phyloP scores from a whole-genome alignment of 1,140 invertebrate genomes.

The Ruditapes philippinarum region DNA sequence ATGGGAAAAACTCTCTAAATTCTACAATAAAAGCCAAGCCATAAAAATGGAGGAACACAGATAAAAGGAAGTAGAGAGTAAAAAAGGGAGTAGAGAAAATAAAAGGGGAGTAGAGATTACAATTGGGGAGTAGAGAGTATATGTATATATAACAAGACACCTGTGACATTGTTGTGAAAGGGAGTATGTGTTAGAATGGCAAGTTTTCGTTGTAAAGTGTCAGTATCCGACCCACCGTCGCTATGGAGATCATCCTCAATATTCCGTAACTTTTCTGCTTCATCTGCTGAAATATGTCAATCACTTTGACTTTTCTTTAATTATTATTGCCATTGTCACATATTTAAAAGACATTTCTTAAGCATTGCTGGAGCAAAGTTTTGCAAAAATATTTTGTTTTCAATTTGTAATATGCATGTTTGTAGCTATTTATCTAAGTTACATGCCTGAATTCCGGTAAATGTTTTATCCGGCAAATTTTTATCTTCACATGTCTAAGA shows the following conservation, averaged over 20 bases:
- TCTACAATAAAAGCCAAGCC: not conserved
- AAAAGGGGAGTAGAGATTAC: not conserved
- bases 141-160: conserved; percentile 12
- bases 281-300: conserved; percentile 55
- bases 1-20: too few relatives aligned
- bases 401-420: too few relatives aligned
- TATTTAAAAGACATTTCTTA: too few relatives aligned
- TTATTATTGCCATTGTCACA: not conserved
- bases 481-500: too few relatives aligned
- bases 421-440: too few relatives aligned
- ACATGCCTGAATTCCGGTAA: too few relatives aligned
- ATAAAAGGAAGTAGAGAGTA: not conserved
- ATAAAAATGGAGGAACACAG: not conserved
- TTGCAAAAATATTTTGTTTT: too few relatives aligned
- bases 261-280: conserved; percentile 54
- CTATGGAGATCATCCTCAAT: conserved; percentile 65
- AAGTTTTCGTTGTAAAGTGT: conserved; percentile 55
- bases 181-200: conserved; percentile 46
- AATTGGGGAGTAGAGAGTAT: not conserved
- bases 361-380: too few relatives aligned
- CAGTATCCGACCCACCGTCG: conserved; percentile 63
- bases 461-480: too few relatives aligned
- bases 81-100: not conserved
- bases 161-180: not conserved
- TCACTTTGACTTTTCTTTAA: not conserved